A percentile compares a stretch with the other conserved stretches of the same genome.
These are phyloP conservation scores for Rhyacophila evoluta DNA, from an alignment of 2,888 invertebrate species.

Conservation along the genomic window DNA sequence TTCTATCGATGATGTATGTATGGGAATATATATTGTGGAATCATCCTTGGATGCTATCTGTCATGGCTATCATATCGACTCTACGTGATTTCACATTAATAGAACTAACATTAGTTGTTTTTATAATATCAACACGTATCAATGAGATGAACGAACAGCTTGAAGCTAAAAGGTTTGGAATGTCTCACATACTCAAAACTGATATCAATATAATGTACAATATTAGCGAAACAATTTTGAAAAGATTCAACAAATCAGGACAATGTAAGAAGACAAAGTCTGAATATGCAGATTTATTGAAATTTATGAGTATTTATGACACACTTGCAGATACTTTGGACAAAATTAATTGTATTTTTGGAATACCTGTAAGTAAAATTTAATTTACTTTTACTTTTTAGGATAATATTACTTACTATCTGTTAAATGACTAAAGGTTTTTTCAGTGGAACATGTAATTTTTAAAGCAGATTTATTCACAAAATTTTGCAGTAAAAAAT, in stretches of 20 bases:
- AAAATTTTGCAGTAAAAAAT: no score
- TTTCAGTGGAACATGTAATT: neutral
- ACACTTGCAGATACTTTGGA: conserved; percentile 38
- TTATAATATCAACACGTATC: conserved; percentile 23
- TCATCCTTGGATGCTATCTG: neutral
- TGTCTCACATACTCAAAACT: neutral
- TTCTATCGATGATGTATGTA: neutral
- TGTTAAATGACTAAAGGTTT: neutral
- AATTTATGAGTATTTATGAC: conserved; percentile 39
- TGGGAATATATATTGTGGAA: neutral
- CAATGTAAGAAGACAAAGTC: neutral
- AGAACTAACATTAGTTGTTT: conserved; percentile 28
- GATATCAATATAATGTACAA: neutral
- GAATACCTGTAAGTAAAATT: conserved; percentile 35
- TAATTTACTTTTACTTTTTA: neutral
- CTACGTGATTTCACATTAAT: conserved; percentile 33
- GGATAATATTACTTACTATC: no score
- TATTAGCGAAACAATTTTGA: neutral
- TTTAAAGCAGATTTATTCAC: no score
- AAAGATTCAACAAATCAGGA: neutral
- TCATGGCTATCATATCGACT: neutral
- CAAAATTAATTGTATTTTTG: conserved; percentile 34
- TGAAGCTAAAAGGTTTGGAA: conserved; percentile 28
- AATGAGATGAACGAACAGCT: conserved; percentile 29
- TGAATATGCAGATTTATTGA: neutral